Conservation (phyloP, 2,888 invertebrate species). For the Oscheius onirici region DNA sequence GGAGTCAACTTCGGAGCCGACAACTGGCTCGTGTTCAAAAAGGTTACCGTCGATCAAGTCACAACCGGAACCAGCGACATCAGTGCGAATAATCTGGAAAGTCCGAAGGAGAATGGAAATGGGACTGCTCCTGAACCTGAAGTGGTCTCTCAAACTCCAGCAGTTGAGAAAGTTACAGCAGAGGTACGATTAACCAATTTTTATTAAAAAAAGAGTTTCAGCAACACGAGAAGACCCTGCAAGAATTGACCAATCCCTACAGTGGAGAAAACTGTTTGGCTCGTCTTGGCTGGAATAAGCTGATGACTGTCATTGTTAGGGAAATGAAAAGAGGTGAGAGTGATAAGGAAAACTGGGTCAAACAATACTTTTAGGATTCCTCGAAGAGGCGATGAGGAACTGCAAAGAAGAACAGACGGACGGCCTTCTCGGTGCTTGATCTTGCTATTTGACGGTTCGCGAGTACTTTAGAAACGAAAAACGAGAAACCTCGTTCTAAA, state of each 20-base stretch:
- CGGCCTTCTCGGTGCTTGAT: constrained; percentile 46
- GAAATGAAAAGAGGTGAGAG: constrained; percentile 62
- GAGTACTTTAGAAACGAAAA: background rate
- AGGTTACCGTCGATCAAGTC: constrained; percentile 64
- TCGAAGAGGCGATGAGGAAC: constrained; percentile 66
- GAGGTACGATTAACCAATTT: background rate
- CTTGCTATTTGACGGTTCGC: constrained; percentile 30
- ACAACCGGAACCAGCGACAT: constrained; percentile 43
- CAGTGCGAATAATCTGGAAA: background rate
- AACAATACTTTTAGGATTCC: constrained; percentile 49
- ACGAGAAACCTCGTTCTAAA: background rate
- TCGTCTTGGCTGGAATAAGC: constrained; percentile 63
- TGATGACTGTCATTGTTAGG: constrained; percentile 65
- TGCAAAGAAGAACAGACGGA: constrained; percentile 65
- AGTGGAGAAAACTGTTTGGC: constrained; percentile 59
- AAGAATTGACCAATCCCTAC: constrained; percentile 47
- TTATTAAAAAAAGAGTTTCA: background rate
- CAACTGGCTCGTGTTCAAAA: constrained; percentile 67
- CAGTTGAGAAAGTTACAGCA: background rate
- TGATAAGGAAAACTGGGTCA: background rate
- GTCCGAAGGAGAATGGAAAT: constrained; percentile 35
- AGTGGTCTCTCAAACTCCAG: constrained; percentile 30
- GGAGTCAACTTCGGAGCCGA: constrained; percentile 67
- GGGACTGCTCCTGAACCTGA: background rate
- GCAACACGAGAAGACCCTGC: constrained; percentile 8